These are phyloP conservation scores for Benthosema pterotum DNA, from an alignment of 2,797 vertebrate genomes.

Conservation along the genomic window DNA sequence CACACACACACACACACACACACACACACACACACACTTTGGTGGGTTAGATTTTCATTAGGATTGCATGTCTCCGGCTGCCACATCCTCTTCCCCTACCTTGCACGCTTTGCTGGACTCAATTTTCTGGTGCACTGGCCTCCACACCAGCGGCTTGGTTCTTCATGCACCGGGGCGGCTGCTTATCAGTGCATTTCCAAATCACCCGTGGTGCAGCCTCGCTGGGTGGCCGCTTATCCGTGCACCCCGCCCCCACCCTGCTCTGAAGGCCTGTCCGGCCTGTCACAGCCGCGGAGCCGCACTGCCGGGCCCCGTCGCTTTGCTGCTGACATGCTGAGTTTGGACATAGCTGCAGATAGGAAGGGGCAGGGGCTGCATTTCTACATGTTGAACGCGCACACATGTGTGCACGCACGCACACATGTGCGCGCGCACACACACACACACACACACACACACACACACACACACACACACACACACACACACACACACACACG, in stretches of 20 bases:
- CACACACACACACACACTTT: constrained; percentile 15
- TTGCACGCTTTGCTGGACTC: constrained; percentile 79
- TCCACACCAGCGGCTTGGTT: constrained; percentile 65
- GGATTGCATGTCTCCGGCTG: constrained; percentile 77
- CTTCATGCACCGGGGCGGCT: constrained; percentile 61
- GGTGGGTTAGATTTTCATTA: constrained; percentile 80
- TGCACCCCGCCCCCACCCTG: constrained; percentile 55
- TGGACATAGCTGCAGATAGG: too few relatives aligned
- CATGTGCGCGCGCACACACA: background rate
- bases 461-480: too few relatives aligned
- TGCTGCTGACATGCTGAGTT: too few relatives aligned
- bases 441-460: background rate
- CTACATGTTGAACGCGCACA: too few relatives aligned
- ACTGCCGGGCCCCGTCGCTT: too few relatives aligned
- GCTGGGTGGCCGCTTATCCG: constrained; percentile 67
- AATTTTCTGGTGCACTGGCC: constrained; percentile 76
- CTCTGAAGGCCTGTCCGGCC: constrained; percentile 10
- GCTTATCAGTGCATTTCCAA: constrained; percentile 64
- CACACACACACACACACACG: too few relatives aligned
- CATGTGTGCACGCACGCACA: background rate
- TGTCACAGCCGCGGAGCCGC: too few relatives aligned
- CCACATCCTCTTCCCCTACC: constrained; percentile 69
- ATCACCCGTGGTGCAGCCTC: constrained; percentile 49
- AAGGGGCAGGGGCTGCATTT: too few relatives aligned
- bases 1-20: too few relatives aligned